phyloP scores from a whole-genome alignment of 2,888 invertebrate genomes.

The Athalia circularis region DNA sequence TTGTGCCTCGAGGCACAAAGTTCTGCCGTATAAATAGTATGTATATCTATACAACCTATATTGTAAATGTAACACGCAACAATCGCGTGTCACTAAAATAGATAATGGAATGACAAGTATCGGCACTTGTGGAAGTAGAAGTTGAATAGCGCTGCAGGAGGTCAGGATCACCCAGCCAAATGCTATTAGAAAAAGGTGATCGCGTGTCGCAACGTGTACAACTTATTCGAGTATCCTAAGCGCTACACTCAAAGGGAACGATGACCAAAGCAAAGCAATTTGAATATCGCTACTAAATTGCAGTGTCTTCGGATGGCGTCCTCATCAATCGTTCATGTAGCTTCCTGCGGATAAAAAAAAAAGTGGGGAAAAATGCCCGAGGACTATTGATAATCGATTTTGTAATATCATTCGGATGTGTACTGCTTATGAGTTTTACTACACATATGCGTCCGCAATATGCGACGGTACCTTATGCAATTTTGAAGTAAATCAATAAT shows the following conservation, averaged over 20 bases:
- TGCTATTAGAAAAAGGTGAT: no score
- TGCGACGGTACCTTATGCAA: not conserved
- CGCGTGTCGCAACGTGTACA: no score
- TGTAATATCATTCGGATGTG: not conserved
- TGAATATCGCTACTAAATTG: no score
- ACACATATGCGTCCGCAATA: not conserved
- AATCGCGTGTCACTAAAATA: not conserved
- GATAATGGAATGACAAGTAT: not conserved
- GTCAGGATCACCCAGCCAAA: not conserved
- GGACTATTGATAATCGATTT: not conserved
- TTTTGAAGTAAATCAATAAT: slow-evolving; percentile 7
- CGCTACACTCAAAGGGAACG: no score
- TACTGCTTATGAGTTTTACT: slow-evolving; percentile 9
- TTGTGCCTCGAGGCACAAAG: slow-evolving; percentile 12
- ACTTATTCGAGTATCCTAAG: no score
- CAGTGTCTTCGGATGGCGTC: no score
- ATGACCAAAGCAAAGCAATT: no score
- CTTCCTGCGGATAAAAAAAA: no score
- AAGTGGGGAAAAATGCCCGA: no score
- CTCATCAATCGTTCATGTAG: no score
- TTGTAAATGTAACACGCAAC: not conserved
- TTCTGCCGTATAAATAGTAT: not conserved
- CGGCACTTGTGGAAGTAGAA: not conserved
- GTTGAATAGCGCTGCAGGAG: not conserved
- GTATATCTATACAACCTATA: not conserved